These are phyloP conservation scores for Penaeus monodon DNA, from an alignment of 2,888 invertebrate species.

Conservation along the genomic window DNA sequence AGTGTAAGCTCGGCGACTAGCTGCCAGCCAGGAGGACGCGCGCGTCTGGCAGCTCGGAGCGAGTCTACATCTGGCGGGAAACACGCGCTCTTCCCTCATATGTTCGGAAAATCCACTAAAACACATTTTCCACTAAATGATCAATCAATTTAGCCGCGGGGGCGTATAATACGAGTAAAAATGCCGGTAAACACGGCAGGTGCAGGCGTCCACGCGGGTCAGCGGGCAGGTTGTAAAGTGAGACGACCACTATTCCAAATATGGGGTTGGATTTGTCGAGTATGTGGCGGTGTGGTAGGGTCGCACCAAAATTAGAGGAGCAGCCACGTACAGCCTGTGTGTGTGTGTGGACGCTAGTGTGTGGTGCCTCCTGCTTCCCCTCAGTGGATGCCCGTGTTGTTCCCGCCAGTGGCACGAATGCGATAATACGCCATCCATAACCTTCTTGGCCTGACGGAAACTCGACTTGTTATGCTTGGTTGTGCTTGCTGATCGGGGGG, in stretches of 20 bases:
- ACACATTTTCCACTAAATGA: slow-evolving; percentile 16
- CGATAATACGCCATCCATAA: slow-evolving; percentile 3
- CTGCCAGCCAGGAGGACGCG: neutral
- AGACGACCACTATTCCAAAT: slow-evolving; percentile 60
- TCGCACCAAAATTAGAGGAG: slow-evolving; percentile 58
- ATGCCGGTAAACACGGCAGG: slow-evolving; percentile 49
- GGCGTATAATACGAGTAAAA: slow-evolving; percentile 23
- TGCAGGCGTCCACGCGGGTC: slow-evolving; percentile 44
- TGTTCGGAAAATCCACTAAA: slow-evolving; percentile 40
- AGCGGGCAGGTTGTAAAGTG: slow-evolving; percentile 57
- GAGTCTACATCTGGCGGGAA: slow-evolving; percentile 52
- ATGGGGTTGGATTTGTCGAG: slow-evolving; percentile 61
- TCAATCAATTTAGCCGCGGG: slow-evolving; percentile 6
- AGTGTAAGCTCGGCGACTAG: slow-evolving; percentile 47
- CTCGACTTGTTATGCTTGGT: neutral
- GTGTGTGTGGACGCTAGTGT: slow-evolving; percentile 43
- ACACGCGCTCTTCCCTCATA: slow-evolving; percentile 39
- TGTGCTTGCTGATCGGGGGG: neutral
- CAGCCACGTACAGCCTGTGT: slow-evolving; percentile 34
- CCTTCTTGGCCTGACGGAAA: neutral
- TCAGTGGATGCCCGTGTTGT: slow-evolving; percentile 1
- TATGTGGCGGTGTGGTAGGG: slow-evolving; percentile 44
- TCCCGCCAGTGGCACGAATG: neutral
- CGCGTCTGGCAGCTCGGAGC: slow-evolving; percentile 17
- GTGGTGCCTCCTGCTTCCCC: slow-evolving; percentile 5